phyloP scores from a whole-genome alignment of 1,140 invertebrate species.

The Caerostris darwini region DNA sequence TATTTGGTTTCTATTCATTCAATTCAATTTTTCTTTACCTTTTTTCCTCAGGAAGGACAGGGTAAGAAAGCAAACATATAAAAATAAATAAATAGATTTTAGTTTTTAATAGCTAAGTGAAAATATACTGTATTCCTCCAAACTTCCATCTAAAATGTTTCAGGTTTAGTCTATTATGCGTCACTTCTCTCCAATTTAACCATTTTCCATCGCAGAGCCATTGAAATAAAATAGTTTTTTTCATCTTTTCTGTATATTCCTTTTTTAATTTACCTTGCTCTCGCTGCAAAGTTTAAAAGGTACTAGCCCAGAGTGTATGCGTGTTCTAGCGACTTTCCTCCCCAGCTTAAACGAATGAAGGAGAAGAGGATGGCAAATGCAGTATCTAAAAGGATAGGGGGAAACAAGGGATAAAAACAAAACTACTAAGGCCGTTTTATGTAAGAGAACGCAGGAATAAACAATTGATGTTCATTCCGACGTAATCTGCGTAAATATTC shows the following conservation, averaged over 20 bases:
- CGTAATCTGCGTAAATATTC: constrained; percentile 77
- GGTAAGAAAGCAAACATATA: too few species aligned
- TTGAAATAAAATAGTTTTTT: not conserved
- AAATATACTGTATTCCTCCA: too few species aligned
- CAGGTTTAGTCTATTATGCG: too few species aligned
- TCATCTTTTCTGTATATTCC: not conserved
- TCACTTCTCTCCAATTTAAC: too few species aligned
- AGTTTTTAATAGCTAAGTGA: too few species aligned
- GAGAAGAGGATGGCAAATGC: constrained; percentile 52
- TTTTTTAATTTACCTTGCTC: not conserved
- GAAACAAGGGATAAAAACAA: constrained; percentile 29
- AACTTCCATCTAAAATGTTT: too few species aligned
- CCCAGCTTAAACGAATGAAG: constrained; percentile 21
- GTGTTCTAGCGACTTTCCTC: constrained; percentile 30
- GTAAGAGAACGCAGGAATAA: constrained; percentile 70
- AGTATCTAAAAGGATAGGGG: not conserved
- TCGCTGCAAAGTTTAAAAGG: constrained; percentile 50
- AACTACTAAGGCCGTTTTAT: constrained; percentile 4
- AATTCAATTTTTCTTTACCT: too few species aligned
- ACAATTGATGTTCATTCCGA: constrained; percentile 76
- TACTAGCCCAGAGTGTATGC: constrained; percentile 14
- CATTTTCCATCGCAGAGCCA: too few species aligned
- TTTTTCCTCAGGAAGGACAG: too few species aligned
- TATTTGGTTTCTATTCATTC: too few species aligned
- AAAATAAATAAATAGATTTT: too few species aligned